Evolutionary conservation across 2,888 invertebrate species (phyloP), one percentile per base, ranked within the genome.

Genomic region (Sympetrum striolatum): DNA sequence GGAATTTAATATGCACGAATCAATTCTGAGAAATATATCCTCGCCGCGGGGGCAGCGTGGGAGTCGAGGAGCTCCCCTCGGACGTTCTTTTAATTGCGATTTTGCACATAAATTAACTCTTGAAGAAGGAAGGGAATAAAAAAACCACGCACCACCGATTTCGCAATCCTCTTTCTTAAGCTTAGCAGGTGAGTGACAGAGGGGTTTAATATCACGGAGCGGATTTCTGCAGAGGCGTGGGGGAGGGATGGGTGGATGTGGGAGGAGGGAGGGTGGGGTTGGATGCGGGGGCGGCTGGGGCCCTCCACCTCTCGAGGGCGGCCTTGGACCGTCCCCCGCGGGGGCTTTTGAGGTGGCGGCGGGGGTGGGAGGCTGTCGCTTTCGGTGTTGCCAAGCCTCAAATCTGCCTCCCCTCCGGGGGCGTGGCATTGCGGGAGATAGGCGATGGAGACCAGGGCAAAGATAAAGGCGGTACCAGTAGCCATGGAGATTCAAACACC

Each of bases 331-430:
- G 58, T 86, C 86, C 86, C 86, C 86, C 18, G 22, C 31, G 86
- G 86, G 86, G n/a, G 8, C 44, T 81, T 48, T 22, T 12, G 39
- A 60, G 60, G 86, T 60, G 86, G 86, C 37, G 86, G 86, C 86
- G 86, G 86, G 86, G 86, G 86, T 60, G 82, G 82, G 82, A 35
- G 82, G 35, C 31, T 15, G 58, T 86, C 37, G 73, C 73, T 73
- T 60, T 60, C 86, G 86, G 60, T 60, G 86, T 86, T 86, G 86
- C 86, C 86, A 86, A 86, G 86, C 86, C 22, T 86, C 86, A 22
- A 18, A n/a, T n/a, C n/a, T n/a, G n/a, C n/a, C n/a, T 18, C 15
- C 22, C 22, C 25, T 25, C 35, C 58, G 58, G 86, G 86, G 86
- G 86, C 86, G 86, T 86, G 86, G 86, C 86, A 86, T n/a, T 4